Percentiles rank a stretch among this genome's conserved stretches.
These are phyloP conservation scores for Andrena hattorfiana DNA, from an alignment of 2,888 invertebrate species.

Conservation along the genomic window DNA sequence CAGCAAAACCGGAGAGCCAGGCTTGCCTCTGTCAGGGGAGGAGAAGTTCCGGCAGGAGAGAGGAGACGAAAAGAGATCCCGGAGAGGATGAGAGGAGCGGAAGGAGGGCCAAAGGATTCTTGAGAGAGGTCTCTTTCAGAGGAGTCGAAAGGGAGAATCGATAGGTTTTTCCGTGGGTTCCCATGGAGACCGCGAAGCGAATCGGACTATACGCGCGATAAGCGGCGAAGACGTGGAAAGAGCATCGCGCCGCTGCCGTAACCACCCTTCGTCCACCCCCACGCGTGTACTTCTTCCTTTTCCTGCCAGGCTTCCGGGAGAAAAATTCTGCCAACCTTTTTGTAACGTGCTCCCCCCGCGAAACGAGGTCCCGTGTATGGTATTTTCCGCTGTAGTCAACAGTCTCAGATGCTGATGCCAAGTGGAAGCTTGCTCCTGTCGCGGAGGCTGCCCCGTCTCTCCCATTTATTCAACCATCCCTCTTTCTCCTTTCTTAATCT, in stretches of 20 bases:
- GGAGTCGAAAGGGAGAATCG: conserved; percentile 84
- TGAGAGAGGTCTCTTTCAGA: conserved; percentile 82
- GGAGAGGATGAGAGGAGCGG: conserved; percentile 65
- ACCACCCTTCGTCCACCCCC: conserved; percentile 53
- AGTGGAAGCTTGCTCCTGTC: not conserved
- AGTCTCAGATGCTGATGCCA: not conserved
- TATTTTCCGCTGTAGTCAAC: not conserved
- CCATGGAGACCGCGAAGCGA: conserved; percentile 84
- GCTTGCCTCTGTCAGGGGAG: conserved; percentile 6
- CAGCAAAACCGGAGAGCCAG: conserved; percentile 4
- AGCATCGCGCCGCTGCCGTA: conserved; percentile 75
- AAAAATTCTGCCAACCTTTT: conserved; percentile 24
- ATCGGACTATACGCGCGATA: conserved; percentile 81
- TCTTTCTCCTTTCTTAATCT: not conserved
- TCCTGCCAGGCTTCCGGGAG: conserved; percentile 27
- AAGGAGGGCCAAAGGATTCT: conserved; percentile 77
- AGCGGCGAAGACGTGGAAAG: conserved; percentile 81
- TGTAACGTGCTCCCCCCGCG: not conserved
- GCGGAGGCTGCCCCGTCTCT: no score
- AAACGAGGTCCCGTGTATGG: not conserved
- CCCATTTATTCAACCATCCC: not conserved
- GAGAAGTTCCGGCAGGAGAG: conserved; percentile 34
- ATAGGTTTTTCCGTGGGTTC: conserved; percentile 85
- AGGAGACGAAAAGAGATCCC: conserved; percentile 65
- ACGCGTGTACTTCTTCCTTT: conserved; percentile 49